These are phyloP conservation scores for Myotis vivesi DNA, from an alignment of 2,797 vertebrate species.

Conservation along the genomic window DNA sequence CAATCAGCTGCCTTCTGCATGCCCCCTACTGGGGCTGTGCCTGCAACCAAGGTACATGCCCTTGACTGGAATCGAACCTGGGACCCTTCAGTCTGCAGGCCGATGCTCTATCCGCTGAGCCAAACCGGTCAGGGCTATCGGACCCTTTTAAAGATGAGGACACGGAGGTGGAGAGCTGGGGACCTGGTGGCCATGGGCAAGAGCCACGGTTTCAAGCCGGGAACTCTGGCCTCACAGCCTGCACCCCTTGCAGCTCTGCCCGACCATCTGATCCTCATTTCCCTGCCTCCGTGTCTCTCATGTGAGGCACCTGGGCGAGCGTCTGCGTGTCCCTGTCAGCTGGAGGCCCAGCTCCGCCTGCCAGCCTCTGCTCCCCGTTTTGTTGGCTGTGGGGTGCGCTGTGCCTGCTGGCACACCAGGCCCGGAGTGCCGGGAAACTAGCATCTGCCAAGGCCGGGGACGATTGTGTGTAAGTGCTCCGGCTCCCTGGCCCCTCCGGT, in stretches of 20 bases:
- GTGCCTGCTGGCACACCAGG: not conserved
- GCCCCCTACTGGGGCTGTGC: too few species aligned
- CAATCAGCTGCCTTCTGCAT: too few species aligned
- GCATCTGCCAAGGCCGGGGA: not conserved
- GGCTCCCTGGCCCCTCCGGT: not conserved
- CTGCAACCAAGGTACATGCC: too few species aligned
- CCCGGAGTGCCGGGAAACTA: not conserved
- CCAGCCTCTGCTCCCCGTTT: not conserved
- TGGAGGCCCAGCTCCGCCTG: not conserved
- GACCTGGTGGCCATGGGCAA: not conserved
- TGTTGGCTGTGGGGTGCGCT: not conserved
- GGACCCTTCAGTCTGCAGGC: too few species aligned
- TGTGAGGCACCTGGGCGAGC: not conserved
- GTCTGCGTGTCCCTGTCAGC: not conserved
- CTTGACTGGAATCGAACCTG: too few species aligned
- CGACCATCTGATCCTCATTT: accelerated
- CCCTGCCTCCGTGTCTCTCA: not conserved
- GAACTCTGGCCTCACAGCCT: not conserved
- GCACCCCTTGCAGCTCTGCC: accelerated
- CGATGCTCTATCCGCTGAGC: too few species aligned
- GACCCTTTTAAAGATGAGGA: not conserved
- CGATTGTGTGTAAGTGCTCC: not conserved
- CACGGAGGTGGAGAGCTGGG: not conserved
- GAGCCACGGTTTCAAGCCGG: not conserved
- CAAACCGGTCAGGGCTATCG: not conserved